Conservation (phyloP, 2,113 vertebrate genomes). For the Brachypodius melanocephalos region DNA sequence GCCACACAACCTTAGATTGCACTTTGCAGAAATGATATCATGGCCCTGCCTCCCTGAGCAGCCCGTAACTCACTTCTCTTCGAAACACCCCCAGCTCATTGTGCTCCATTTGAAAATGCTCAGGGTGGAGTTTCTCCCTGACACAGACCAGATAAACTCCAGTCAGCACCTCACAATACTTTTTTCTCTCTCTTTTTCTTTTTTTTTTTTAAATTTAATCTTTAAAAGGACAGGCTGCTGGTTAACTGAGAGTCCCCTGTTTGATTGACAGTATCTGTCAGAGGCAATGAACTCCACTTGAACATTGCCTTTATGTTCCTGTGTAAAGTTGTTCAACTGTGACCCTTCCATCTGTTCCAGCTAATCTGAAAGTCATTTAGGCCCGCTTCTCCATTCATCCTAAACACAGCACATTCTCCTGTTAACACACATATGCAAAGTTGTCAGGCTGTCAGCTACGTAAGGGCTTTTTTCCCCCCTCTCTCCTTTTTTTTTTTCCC, state of each 20-base stretch:
- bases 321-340: conserved; percentile 91
- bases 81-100: neutral
- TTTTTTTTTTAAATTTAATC: conserved; percentile 51
- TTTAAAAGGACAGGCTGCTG: conserved; percentile 73
- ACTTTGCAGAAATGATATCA: neutral
- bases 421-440: conserved; percentile 85
- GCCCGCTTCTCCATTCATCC: conserved; percentile 75
- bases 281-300: conserved; percentile 88
- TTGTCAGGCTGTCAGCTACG: conserved; percentile 75
- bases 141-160: conserved; percentile 69
- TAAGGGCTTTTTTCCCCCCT: neutral
- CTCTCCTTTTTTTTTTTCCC: neutral
- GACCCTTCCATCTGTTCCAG: conserved; percentile 92
- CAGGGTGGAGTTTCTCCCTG: conserved; percentile 30
- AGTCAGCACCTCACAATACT: conserved; percentile 66
- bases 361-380: conserved; percentile 91
- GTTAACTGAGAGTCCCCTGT: conserved; percentile 69
- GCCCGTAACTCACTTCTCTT: neutral
- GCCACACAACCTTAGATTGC: neutral
- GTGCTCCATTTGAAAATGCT: conserved; percentile 11
- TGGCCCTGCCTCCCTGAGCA: neutral
- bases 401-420: conserved; percentile 77
- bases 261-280: conserved; percentile 90
- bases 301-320: conserved; percentile 83
- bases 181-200: conserved; percentile 25